Conservation (phyloP, 2,113 vertebrate genomes). For the Platysternon megacephalum region DNA sequence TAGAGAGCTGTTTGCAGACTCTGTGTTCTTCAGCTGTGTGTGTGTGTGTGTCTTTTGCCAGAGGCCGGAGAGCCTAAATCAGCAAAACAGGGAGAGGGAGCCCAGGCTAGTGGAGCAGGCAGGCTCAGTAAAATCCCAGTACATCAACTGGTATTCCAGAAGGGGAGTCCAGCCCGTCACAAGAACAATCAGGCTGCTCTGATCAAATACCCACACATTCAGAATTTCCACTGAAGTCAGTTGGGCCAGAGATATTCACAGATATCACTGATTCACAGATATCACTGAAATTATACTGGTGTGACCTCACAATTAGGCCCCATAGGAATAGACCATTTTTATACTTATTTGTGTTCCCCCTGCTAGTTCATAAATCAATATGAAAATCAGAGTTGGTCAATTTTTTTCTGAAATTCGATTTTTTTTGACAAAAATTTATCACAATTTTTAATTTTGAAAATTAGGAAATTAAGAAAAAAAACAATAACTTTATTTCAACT, state of each 20-base stretch:
- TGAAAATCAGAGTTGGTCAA: not conserved
- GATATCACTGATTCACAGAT: not conserved
- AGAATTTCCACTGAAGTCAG: not conserved
- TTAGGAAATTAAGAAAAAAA: not conserved
- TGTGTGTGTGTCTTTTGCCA: too few relatives aligned
- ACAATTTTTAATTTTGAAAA: not conserved
- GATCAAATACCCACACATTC: not conserved
- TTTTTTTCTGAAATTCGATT: not conserved
- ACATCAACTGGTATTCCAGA: too few relatives aligned
- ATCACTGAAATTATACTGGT: not conserved
- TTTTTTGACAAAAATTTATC: not conserved
- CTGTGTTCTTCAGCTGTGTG: too few relatives aligned
- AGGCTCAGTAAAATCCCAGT: too few relatives aligned
- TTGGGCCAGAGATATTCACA: not conserved
- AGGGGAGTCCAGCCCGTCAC: too few relatives aligned
- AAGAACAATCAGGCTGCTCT: not conserved
- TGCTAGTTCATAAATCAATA: not conserved
- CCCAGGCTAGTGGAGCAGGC: too few relatives aligned
- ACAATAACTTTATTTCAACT: fast-evolving
- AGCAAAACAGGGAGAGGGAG: too few relatives aligned
- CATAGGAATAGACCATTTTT: not conserved
- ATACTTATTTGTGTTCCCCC: not conserved
- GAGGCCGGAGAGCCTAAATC: too few relatives aligned
- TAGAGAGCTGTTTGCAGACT: too few relatives aligned
- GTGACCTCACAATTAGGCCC: not conserved